Evolutionary conservation across 1,140 invertebrate genomes (phyloP).

Genomic region (Psix sp.): DNA sequence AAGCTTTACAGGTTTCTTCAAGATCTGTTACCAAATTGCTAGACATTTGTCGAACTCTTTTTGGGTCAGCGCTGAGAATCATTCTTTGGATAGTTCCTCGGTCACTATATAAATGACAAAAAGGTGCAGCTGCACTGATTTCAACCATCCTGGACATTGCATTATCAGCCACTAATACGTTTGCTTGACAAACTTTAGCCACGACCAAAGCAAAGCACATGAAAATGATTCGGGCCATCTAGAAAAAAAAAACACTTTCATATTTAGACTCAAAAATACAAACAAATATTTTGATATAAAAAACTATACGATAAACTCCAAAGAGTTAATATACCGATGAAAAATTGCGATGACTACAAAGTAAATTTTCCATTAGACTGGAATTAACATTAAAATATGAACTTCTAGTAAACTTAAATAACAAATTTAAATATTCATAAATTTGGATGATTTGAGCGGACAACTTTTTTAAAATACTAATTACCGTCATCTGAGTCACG

Average conservation of each 20-base stretch:
- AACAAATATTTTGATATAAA: too few species aligned
- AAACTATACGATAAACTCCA: too few species aligned
- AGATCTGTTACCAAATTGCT: conserved; percentile 79
- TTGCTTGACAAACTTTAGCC: conserved; percentile 50
- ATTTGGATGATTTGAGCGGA: too few species aligned
- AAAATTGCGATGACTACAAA: too few species aligned
- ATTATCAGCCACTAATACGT: conserved; percentile 80
- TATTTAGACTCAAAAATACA: neutral
- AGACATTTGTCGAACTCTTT: conserved; percentile 79
- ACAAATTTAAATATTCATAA: too few species aligned
- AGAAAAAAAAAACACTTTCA: conserved; percentile 14
- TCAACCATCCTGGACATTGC: conserved; percentile 83
- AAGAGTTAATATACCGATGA: too few species aligned
- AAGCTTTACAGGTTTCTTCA: conserved; percentile 78
- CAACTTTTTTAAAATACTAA: too few species aligned
- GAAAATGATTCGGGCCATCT: conserved; percentile 63
- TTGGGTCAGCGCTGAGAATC: conserved; percentile 79
- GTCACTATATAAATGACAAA: conserved; percentile 80
- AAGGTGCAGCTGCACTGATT: conserved; percentile 79
- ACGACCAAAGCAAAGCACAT: conserved; percentile 19
- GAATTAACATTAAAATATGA: too few species aligned
- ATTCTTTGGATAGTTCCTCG: conserved; percentile 80
- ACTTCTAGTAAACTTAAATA: too few species aligned
- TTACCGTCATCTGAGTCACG: too few species aligned
- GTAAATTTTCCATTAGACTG: too few species aligned